Percentiles rank a stretch among this genome's conserved stretches.
Evolutionary conservation across 2,888 invertebrate genomes (phyloP).

Genomic region (Eilema caniola): DNA sequence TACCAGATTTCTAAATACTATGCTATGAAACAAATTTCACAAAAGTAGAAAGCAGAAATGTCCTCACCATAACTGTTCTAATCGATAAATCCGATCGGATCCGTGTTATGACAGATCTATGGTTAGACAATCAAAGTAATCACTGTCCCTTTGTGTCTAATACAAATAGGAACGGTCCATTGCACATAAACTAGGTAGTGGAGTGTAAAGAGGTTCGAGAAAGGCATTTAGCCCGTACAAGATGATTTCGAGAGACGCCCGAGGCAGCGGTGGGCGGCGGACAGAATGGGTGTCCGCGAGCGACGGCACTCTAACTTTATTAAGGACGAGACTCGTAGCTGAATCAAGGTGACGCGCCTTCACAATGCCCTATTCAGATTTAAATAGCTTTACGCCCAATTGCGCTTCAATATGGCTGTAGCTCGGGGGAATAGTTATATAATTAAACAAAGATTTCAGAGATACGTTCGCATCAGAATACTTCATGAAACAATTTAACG

Average conservation of each 20-base stretch:
- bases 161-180: constrained; percentile 56
- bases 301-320: constrained; percentile 82
- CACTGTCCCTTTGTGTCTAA: constrained; percentile 53
- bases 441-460: constrained; percentile 79
- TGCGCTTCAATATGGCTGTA: constrained; percentile 82
- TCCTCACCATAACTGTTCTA: not conserved
- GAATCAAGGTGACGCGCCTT: constrained; percentile 84
- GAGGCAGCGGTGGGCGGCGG: constrained; percentile 65
- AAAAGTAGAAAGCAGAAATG: not conserved
- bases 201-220: constrained; percentile 62
- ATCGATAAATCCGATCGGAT: constrained; percentile 33
- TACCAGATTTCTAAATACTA: not conserved
- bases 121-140: constrained; percentile 50
- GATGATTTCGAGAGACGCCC: constrained; percentile 67
- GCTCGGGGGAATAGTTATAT: constrained; percentile 81
- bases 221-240: constrained; percentile 71
- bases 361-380: constrained; percentile 86
- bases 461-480: constrained; percentile 61
- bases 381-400: constrained; percentile 87
- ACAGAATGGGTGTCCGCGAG: constrained; percentile 66
- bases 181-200: constrained; percentile 63
- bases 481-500: constrained; percentile 54
- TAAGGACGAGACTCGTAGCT: constrained; percentile 76
- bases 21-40: not conserved
- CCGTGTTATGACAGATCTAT: constrained; percentile 29